Percentiles rank a stretch among this genome's conserved stretches.
Conservation (phyloP, 2,888 invertebrate species). For the Anthophora plumipes region DNA sequence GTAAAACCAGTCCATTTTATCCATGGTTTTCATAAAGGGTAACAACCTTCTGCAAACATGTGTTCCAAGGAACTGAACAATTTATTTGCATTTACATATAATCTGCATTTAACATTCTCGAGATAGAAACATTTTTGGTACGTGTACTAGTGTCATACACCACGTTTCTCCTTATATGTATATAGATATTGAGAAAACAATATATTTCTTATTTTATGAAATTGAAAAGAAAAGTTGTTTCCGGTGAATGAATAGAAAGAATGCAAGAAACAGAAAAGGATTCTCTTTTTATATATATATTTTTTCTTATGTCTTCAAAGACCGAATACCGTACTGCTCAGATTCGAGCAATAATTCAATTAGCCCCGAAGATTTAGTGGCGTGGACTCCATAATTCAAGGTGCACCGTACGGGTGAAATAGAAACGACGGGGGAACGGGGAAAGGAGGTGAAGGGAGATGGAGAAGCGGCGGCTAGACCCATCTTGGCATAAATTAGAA, state of each 20-base stretch:
- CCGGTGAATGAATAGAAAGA: constrained; percentile 39
- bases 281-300: constrained; percentile 13
- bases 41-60: constrained; percentile 23
- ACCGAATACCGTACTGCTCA: constrained; percentile 61
- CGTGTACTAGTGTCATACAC: too few species aligned
- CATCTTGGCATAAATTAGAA: constrained; percentile 81
- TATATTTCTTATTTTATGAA: too few species aligned
- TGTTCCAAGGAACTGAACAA: neutral
- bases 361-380: constrained; percentile 80
- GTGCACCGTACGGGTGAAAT: constrained; percentile 75
- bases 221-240: constrained; percentile 45
- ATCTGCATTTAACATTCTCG: too few species aligned
- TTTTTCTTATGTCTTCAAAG: constrained; percentile 29
- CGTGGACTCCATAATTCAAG: constrained; percentile 81
- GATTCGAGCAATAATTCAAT: constrained; percentile 83
- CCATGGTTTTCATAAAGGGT: constrained; percentile 31
- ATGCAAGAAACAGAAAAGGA: constrained; percentile 17
- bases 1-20: constrained; percentile 41
- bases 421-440: constrained; percentile 56
- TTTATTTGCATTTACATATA: neutral
- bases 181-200: too few species aligned
- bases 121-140: too few species aligned
- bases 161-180: too few species aligned
- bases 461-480: constrained; percentile 65
- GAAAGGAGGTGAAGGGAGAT: constrained; percentile 36